Percentiles rank a stretch among this genome's conserved stretches.
phyloP scores from a whole-genome alignment of 2,113 vertebrate species.

The Hemichromis elongatus region DNA sequence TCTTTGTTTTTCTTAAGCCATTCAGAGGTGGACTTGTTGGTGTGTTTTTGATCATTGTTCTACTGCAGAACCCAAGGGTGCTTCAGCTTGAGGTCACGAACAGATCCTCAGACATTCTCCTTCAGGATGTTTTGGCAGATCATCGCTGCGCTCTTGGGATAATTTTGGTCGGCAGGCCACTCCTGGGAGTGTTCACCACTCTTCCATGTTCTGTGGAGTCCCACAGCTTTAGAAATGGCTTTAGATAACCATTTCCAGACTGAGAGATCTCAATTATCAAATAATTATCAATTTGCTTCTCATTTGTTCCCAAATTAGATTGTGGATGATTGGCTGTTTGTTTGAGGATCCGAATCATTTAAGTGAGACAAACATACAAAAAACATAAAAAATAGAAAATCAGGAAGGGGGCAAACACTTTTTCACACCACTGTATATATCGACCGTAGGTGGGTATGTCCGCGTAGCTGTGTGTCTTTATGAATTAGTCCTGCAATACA shows the following conservation, averaged over 20 bases:
- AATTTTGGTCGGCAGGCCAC: background rate
- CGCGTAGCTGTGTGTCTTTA: background rate
- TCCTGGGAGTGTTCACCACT: background rate
- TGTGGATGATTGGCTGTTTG: background rate
- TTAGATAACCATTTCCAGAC: background rate
- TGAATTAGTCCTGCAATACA: background rate
- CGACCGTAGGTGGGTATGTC: background rate
- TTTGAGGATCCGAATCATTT: background rate
- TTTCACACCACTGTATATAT: background rate
- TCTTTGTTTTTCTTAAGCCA: background rate
- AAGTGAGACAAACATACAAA: background rate
- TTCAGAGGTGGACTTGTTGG: background rate
- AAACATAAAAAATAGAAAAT: background rate
- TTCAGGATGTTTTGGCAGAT: background rate
- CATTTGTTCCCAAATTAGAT: background rate
- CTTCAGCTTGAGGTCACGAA: background rate
- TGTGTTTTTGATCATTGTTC: background rate
- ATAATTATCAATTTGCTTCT: background rate
- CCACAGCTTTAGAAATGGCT: background rate
- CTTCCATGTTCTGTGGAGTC: background rate
- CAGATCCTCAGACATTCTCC: background rate
- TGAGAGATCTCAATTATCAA: background rate
- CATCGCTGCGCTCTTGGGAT: fast-evolving
- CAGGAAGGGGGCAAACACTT: background rate
- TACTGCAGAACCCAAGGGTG: background rate